Conservation (phyloP, 2,797 vertebrate species). For the Galagoides demidoff region DNA sequence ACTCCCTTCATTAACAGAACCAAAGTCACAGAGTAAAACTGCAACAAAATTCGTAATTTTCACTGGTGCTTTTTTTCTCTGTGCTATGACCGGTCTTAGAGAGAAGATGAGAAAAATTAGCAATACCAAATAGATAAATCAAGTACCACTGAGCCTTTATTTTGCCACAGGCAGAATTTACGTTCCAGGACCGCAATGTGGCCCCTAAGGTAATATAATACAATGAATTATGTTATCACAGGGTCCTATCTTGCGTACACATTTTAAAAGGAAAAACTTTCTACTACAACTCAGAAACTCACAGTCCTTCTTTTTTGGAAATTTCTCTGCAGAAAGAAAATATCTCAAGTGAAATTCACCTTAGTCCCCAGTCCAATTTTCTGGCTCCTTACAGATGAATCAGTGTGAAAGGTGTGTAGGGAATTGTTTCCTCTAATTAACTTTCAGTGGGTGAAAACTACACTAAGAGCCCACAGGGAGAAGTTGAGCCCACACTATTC, state of each 20-base stretch:
- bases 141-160: background rate
- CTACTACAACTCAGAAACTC: background rate
- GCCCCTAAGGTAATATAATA: background rate
- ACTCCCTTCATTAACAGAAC: background rate
- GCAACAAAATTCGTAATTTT: background rate
- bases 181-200: background rate
- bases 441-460: conserved; percentile 46
- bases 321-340: conserved; percentile 72
- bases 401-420: background rate
- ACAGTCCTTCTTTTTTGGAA: background rate
- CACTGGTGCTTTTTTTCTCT: background rate
- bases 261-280: conserved; percentile 1
- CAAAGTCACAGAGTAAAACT: background rate
- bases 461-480: conserved; percentile 28
- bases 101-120: background rate
- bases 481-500: background rate
- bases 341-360: conserved; percentile 49
- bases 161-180: background rate
- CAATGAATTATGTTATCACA: background rate
- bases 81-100: background rate
- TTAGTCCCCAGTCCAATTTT: conserved; percentile 73
- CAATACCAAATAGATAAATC: background rate
- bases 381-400: conserved; percentile 48
- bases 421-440: conserved; percentile 44
- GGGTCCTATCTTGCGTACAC: background rate